Conservation (phyloP, 2,888 invertebrate genomes). For the Ptychoptera albimana region DNA sequence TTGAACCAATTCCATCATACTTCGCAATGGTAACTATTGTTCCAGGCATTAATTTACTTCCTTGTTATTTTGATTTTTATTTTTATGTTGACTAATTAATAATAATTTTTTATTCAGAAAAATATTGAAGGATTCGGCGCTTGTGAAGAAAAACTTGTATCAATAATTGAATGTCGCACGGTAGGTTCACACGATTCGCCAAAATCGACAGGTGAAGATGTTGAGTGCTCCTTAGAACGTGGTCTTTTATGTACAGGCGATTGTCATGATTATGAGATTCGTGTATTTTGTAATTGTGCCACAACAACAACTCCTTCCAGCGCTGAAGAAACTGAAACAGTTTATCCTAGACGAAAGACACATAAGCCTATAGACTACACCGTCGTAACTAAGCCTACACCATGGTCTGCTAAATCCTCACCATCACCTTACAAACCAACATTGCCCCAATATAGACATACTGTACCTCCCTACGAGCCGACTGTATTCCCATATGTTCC, state of each 20-base stretch:
- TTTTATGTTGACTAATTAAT: slow-evolving; percentile 1
- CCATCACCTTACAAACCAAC: not conserved
- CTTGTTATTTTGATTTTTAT: slow-evolving; percentile 5
- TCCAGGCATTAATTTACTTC: too few relatives aligned
- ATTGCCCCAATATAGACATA: not conserved
- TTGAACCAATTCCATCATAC: slow-evolving; percentile 39
- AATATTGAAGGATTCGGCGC: slow-evolving; percentile 33
- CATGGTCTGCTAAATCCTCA: not conserved
- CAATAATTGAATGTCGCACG: slow-evolving; percentile 60
- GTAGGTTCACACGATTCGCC: slow-evolving; percentile 40
- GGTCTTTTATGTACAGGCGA: slow-evolving; percentile 52
- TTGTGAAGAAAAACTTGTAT: slow-evolving; percentile 46
- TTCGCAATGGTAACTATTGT: slow-evolving; percentile 35
- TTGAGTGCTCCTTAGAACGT: slow-evolving; percentile 55
- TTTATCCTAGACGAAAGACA: not conserved
- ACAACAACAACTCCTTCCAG: not conserved
- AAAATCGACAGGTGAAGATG: slow-evolving; percentile 56
- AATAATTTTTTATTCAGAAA: slow-evolving; percentile 9
- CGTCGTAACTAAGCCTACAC: not conserved
- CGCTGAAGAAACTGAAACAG: not conserved
- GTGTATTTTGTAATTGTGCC: slow-evolving; percentile 51
- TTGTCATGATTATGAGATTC: slow-evolving; percentile 73
- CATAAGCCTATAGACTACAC: not conserved
- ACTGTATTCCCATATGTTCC: not conserved
- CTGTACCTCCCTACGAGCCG: not conserved